These are phyloP conservation scores for Ranitomeya variabilis DNA, from an alignment of 2,113 vertebrate genomes.

Conservation along the genomic window DNA sequence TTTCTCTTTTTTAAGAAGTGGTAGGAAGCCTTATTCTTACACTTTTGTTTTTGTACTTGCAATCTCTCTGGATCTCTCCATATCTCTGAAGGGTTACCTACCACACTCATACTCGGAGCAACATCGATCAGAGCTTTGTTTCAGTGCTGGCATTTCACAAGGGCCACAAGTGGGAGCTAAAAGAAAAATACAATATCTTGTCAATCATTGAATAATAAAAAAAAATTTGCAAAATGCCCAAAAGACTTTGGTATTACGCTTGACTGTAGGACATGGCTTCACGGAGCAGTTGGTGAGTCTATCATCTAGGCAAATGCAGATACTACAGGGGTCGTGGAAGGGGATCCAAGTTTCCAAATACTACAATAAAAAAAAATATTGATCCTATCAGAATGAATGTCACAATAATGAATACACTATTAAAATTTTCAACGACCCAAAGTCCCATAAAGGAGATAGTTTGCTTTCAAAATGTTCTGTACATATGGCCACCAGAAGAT, in stretches of 20 bases:
- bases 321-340: slow-evolving; percentile 79
- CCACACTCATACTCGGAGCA: slow-evolving; percentile 89
- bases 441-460: neutral
- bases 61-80: too few relatives aligned
- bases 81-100: slow-evolving; percentile 66
- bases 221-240: neutral
- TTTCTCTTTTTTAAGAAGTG: too few relatives aligned
- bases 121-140: slow-evolving; percentile 73
- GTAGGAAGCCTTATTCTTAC: too few relatives aligned
- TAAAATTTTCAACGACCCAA: neutral
- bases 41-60: too few relatives aligned
- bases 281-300: slow-evolving; percentile 82
- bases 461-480: neutral
- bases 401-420: too few relatives aligned
- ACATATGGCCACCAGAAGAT: neutral
- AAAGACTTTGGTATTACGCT: slow-evolving; percentile 70
- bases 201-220: neutral
- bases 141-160: slow-evolving; percentile 83
- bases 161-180: slow-evolving; percentile 80
- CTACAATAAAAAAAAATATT: slow-evolving; percentile 64
- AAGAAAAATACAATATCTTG: neutral
- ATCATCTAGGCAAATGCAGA: slow-evolving; percentile 86
- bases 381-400: neutral
- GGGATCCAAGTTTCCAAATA: slow-evolving; percentile 89
- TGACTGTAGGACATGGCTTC: slow-evolving; percentile 78